Evolutionary conservation across 1,140 invertebrate genomes (phyloP), one percentile per base, ranked within the genome.

Genomic region (Zaprionus tsacasi): DNA sequence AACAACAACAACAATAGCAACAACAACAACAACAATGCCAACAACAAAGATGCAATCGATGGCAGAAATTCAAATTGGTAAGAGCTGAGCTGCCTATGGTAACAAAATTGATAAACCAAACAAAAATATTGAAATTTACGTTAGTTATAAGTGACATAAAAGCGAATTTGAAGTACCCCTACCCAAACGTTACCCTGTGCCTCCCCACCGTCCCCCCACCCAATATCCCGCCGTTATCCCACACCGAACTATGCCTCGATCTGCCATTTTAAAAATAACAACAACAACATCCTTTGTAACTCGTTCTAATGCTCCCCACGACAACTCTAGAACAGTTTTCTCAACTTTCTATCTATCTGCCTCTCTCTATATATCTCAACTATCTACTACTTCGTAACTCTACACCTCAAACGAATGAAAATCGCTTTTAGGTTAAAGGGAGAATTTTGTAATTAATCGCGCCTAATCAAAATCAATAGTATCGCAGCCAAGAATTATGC

Each of bases 361-460:
- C 64, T 81, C 59, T 81, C 59, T 77, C 70, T 60, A 57, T 79
- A 79, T 79, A 45, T 77, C 63, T 78, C 59, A 60, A 67, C 69
- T 65, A 78, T 67, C 48, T 58, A 76, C 57, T 25, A 76, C 57
- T 25, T 55, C 67, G 72, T 75, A 81, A 81, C 48, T 73, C 48
- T 73, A 82, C 82, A 87, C 79, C 79, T 70, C 45, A 36, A 74
- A 67, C 63, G 58, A 80, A 78, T 78, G 58, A 87, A 81, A 89
- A 89, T 89, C 85, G 85, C 85, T 89, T 89, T 89, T 89, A 89
- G 85, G 85, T 78, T 89, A 89, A 89, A 89, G 85, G 85, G 85
- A 85, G 85, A 89, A 89, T 89, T 89, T 89, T 89, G 85, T 89
- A 89, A 89, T 89, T 89, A 81, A 89, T 86, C 79, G 78, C 76